These are phyloP conservation scores for Xanthorhoe designata DNA, from an alignment of 2,888 invertebrate genomes.

Conservation along the genomic window DNA sequence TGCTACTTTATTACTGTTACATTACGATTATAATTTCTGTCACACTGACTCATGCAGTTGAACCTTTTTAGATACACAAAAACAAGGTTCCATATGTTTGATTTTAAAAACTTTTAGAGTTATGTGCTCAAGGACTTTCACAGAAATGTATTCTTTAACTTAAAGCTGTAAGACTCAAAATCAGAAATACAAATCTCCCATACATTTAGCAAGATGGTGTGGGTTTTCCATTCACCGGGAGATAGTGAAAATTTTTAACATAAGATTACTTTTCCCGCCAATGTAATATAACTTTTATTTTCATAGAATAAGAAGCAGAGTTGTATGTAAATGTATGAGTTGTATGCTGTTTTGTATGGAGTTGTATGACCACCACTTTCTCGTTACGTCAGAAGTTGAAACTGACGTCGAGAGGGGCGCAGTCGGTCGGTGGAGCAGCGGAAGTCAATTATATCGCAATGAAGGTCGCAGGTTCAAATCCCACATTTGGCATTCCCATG, in stretches of 20 bases:
- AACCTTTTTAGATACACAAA: constrained; percentile 28
- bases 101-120: constrained; percentile 53
- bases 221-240: constrained; percentile 62
- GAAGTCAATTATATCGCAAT: background rate
- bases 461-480: constrained; percentile 9
- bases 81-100: constrained; percentile 47
- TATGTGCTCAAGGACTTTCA: constrained; percentile 45
- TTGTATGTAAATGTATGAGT: background rate
- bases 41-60: constrained; percentile 44
- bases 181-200: constrained; percentile 24
- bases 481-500: too few species aligned
- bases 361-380: constrained; percentile 41
- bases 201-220: constrained; percentile 50
- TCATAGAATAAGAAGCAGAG: background rate
- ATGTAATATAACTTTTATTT: constrained; percentile 34
- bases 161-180: constrained; percentile 7
- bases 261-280: constrained; percentile 27
- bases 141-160: constrained; percentile 34
- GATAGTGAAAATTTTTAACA: constrained; percentile 41
- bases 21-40: constrained; percentile 45
- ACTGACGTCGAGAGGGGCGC: constrained; percentile 29
- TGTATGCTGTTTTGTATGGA: constrained; percentile 13
- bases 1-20: constrained; percentile 34
- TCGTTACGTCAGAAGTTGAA: constrained; percentile 40
- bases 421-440: constrained; percentile 2